phyloP scores from a whole-genome alignment of 2,888 invertebrate species.

The Brassicogethes aeneus region DNA sequence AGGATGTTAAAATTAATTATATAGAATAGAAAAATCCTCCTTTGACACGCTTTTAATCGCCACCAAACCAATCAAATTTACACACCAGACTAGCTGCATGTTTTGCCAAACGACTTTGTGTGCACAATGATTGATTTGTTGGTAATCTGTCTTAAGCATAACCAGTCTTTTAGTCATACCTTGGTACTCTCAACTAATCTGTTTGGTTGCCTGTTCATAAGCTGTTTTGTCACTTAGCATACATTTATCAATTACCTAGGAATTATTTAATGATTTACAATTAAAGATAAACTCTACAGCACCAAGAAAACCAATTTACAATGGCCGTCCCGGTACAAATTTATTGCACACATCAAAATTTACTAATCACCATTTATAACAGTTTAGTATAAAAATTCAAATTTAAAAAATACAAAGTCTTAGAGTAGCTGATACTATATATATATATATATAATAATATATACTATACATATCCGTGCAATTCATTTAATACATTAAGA shows the following conservation, averaged over 20 bases:
- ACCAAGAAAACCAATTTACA: slow-evolving; percentile 21
- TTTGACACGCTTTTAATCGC: too few relatives aligned
- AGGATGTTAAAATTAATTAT: too few relatives aligned
- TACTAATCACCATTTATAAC: slow-evolving; percentile 43
- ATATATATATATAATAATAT: slow-evolving; percentile 36
- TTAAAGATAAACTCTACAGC: slow-evolving; percentile 37
- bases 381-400: slow-evolving; percentile 46
- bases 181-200: background rate
- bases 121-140: too few relatives aligned
- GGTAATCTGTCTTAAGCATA: too few relatives aligned
- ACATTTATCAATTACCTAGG: slow-evolving; percentile 33
- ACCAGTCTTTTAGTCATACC: background rate
- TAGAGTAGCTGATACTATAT: slow-evolving; percentile 44
- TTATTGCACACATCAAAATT: slow-evolving; percentile 43
- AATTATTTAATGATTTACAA: slow-evolving; percentile 29
- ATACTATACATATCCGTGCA: slow-evolving; percentile 43
- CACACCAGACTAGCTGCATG: too few relatives aligned
- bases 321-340: slow-evolving; percentile 22
- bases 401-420: slow-evolving; percentile 45
- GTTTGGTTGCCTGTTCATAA: slow-evolving; percentile 3
- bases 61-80: too few relatives aligned
- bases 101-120: too few relatives aligned
- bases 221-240: slow-evolving; percentile 1
- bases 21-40: too few relatives aligned
- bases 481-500: slow-evolving; percentile 41